Conservation (phyloP, 2,113 vertebrate species). For the Suricata suricatta region DNA sequence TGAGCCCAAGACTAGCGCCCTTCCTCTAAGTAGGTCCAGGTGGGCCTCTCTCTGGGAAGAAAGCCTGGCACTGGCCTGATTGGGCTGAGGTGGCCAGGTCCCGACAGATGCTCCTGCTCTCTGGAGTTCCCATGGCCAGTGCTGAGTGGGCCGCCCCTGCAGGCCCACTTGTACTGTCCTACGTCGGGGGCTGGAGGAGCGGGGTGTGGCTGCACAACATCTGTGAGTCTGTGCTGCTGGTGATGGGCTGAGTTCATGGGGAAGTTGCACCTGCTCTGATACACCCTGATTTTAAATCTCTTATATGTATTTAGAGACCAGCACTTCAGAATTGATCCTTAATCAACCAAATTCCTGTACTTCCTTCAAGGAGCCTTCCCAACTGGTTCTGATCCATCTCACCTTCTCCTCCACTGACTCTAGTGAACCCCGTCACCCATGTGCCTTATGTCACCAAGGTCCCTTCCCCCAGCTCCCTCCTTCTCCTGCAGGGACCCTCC, state of each 20-base stretch:
- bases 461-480: not conserved
- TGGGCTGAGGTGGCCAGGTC: not conserved
- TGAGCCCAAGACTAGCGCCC: not conserved
- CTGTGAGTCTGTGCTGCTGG: not conserved
- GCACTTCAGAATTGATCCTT: not conserved
- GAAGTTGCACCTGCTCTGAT: not conserved
- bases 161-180: not conserved
- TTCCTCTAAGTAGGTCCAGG: not conserved
- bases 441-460: not conserved
- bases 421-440: not conserved
- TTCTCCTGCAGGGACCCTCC: not conserved
- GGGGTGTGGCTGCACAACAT: not conserved
- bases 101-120: not conserved
- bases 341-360: not conserved
- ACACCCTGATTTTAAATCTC: not conserved
- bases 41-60: not conserved
- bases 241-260: not conserved
- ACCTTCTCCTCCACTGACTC: not conserved
- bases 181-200: not conserved
- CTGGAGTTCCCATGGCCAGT: not conserved
- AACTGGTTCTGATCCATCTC: not conserved
- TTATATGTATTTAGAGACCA: not conserved
- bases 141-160: not conserved
- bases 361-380: not conserved
- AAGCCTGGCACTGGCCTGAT: not conserved